Conservation (phyloP, 2,797 vertebrate genomes). For the Benthosema pterotum region DNA sequence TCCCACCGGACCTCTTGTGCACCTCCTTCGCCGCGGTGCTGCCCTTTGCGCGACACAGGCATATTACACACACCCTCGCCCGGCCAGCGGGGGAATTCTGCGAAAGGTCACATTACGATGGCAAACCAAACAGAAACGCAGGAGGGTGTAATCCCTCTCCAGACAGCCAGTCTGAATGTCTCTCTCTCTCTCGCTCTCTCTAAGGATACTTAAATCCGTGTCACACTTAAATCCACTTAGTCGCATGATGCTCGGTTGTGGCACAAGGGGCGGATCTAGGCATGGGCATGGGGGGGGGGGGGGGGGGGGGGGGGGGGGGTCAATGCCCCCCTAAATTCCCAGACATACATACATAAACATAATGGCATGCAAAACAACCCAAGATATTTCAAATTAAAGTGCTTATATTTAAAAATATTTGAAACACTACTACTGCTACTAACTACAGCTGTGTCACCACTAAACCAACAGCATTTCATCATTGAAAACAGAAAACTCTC, state of each 20-base stretch:
- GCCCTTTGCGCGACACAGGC: conserved; percentile 67
- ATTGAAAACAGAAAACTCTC: too few species aligned
- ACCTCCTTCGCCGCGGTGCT: conserved; percentile 49
- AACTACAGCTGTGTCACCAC: too few species aligned
- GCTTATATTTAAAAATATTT: too few species aligned
- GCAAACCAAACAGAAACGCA: conserved; percentile 54
- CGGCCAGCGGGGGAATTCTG: conserved; percentile 65
- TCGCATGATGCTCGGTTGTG: background rate
- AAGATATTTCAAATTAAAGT: too few species aligned
- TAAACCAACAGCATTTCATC: too few species aligned
- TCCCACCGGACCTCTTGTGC: conserved; percentile 33
- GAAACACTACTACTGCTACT: too few species aligned
- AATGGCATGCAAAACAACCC: too few species aligned
- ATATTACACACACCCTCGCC: conserved; percentile 39
- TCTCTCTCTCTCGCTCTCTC: background rate
- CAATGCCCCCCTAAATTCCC: too few species aligned
- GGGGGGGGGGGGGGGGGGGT: too few species aligned
- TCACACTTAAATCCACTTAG: background rate
- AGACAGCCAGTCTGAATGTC: conserved; percentile 12
- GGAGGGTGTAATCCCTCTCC: conserved; percentile 61
- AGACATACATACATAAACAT: too few species aligned
- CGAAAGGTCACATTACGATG: conserved; percentile 76
- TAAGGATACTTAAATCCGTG: background rate
- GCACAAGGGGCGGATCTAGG: too few species aligned
- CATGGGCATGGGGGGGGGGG: too few species aligned